Evolutionary conservation across 2,113 vertebrate genomes (phyloP), one percentile per base, ranked within the genome.

Genomic region (Myiagra hebetior): DNA sequence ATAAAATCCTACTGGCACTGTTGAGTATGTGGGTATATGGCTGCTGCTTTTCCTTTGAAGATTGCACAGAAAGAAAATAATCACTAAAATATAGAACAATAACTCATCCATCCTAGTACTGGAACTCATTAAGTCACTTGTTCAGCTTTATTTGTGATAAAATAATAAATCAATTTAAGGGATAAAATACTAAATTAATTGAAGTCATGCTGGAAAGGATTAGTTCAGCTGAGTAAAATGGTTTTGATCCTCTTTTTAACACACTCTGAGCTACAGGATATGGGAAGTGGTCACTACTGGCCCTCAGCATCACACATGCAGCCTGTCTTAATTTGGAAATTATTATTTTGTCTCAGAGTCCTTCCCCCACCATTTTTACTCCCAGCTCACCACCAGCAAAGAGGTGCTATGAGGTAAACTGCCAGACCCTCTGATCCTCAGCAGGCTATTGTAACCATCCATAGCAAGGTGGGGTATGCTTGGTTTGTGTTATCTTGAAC

Each of bases 241-340:
- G 33, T 44, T 94, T 81, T 84, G 53, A 50, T 18, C 9, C 7
- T 42, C 14, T 10, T 81, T 79, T 69, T 49, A 65, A 65, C 7
- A 67, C 2, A 15, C 3, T 35, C 23, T 59, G 63, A 50, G n/a
- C 47, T 8, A 39, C 10, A 39, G 0, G 0, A 75, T 8, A 19
- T 6, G 6, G 35, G n/a, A 88, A 31, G 20, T 60, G 14, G 50
- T 69, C 3, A 4, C 19, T 78, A 35, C 28, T 79, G 8, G 8
- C 11, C 23, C 9, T 46, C n/a, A 55, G 14, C 13, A 31, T 22
- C 30, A 64, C 4, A 42, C 28, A 15, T 47, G 27, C 30, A 77
- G 26, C 13, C 28, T 56, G 7, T 21, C 16, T 44, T 91, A 52
- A 41, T 89, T 81, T 60, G 27, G 83, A 93, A 84, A 87, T 55